Conservation (phyloP, 2,888 invertebrate species). For the Anodontia alba region DNA sequence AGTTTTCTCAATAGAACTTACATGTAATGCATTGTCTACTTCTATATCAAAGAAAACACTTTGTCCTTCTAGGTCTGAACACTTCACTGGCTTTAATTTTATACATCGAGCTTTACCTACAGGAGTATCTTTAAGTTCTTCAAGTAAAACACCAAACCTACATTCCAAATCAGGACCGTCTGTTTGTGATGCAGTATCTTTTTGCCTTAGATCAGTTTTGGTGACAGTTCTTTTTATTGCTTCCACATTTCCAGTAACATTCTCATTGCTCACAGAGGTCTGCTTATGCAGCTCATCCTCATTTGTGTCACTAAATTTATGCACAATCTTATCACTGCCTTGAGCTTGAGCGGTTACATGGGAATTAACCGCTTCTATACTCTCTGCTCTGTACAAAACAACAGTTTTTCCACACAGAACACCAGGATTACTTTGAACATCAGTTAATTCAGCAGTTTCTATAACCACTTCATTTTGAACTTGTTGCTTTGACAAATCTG, state of each 20-base stretch:
- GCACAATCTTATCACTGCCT: no score
- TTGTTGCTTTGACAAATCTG: not conserved
- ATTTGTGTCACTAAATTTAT: no score
- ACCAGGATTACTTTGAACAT: not conserved
- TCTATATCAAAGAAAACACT: not conserved
- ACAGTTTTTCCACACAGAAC: not conserved
- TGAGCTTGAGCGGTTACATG: not conserved
- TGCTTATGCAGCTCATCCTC: not conserved
- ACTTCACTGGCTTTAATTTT: not conserved
- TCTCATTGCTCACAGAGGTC: not conserved
- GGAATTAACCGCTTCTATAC: not conserved
- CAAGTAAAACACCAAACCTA: slow-evolving; percentile 1
- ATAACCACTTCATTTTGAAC: not conserved
- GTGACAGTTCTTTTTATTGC: not conserved
- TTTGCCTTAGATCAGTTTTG: not conserved
- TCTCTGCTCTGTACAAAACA: not conserved
- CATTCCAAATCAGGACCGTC: not conserved
- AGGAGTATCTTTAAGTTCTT: not conserved
- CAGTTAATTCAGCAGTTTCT: not conserved
- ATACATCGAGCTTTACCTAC: not conserved
- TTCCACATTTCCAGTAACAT: not conserved
- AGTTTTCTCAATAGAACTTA: not conserved
- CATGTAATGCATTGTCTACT: not conserved
- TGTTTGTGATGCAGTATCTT: not conserved
- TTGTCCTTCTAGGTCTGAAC: not conserved